Evolutionary conservation across 2,888 invertebrate genomes (phyloP), one percentile per base, ranked within the genome.

Genomic region (Eupithecia dodoneata): DNA sequence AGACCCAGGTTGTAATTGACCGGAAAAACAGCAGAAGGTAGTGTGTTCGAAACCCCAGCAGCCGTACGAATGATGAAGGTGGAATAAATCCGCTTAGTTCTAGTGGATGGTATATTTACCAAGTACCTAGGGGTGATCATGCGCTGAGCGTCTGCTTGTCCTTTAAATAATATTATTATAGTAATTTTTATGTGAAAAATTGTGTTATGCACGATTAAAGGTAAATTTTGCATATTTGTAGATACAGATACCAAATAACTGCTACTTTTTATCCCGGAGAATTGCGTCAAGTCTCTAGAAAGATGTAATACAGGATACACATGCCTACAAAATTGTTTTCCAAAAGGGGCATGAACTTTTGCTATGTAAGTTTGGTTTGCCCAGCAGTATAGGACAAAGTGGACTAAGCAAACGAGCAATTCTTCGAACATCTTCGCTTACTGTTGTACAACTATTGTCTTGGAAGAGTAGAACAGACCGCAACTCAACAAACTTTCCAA

Each of bases 401-500:
- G 7, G 7, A 59, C 55, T 59, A 18, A 30, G 30, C 63, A 63
- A 63, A 63, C 63, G 63, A 30, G 63, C 18, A 59, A 18, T 63
- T 63, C 63, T 30, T 69, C 10, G 42, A 69, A 69, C 42, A 69
- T 44, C 42, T 70, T 70, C 70, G 47, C 70, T 30, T 70, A 73
- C 66, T 59, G 66, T 66, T 63, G 63, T 66, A 44, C 45, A 70
- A 49, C 70, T 70, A 77, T 79, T 82, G 81, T 81, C 75, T 81
- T 79, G 77, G 75, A 78, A 75, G 76, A 77, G 74, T 78, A 78
- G 77, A 78, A 81, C 82, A 84, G 83, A 85, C 84, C 83, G 80
- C 82, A 78, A 83, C 81, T 80, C 77, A 79, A 84, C 81, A 81
- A 86, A 88, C 82, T 87, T 85, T 76, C 80, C 65, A 83, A 86